Evolutionary conservation across 2,888 invertebrate genomes (phyloP), one percentile per base, ranked within the genome.

Genomic region (Melolontha melolontha): DNA sequence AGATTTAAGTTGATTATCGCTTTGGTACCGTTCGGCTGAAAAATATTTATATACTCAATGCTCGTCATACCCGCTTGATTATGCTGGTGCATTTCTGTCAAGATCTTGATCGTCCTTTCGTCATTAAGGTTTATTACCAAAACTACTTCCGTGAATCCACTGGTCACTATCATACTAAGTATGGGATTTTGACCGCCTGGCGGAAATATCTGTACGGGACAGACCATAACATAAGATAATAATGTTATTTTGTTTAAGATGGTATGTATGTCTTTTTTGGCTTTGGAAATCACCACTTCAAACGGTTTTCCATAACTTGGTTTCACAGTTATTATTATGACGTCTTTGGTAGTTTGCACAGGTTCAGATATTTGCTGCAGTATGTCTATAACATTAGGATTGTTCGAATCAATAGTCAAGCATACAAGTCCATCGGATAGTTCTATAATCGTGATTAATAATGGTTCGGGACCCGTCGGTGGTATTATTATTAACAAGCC

Each of bases 101-200:
- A 22, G 22, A 22, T 22, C 22, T 22, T 22, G 14, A 44, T 12
- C 44, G 16, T 44, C 1, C 16, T 6, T 16, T 6, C 5, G 16
- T 44, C 16, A 10, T 44, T 44, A n/a, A 44, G 7, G 14, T 44
- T 16, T 14, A 44, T 12, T 1, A 14, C 44, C 14, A 44, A 10
- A 6, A 44, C 2, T 5, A 44, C 2, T 10, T 14, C 14, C n/a
- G 7, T 44, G 44, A 8, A 14, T 8, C 12, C 8, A 8, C 2
- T 8, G 14, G 14, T 44, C 5, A 44, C 16, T 14, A 12, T 12
- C 14, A 44, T 16, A 12, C 44, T 44, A 16, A 44, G 16, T 6
- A 44, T 44, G 44, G 44, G 44, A 10, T 44, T 44, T 8, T 14
- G 44, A 7, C 44, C 44, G 44, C 44, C 14, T 4, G 44, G 44